Conservation (phyloP, 2,888 invertebrate species). For the Drosophila lacicola region DNA sequence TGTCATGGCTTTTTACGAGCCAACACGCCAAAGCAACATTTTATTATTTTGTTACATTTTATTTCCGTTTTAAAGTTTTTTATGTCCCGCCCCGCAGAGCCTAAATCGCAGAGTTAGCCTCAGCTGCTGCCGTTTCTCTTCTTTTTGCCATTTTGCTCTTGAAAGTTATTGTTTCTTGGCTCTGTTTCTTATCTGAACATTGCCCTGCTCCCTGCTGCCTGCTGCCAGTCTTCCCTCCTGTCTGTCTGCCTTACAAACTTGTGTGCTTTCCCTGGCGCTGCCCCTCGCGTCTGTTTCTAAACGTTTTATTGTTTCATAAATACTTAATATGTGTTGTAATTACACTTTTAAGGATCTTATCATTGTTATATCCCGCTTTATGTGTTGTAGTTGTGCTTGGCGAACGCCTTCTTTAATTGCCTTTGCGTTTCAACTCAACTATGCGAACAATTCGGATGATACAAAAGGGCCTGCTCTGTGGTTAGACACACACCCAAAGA, state of each 20-base stretch:
- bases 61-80: conserved; percentile 71
- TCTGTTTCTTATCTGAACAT: conserved; percentile 8
- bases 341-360: conserved; percentile 69
- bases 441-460: conserved; percentile 30
- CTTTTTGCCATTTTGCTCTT: conserved; percentile 10
- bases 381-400: conserved; percentile 5
- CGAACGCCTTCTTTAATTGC: conserved; percentile 30
- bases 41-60: conserved; percentile 78
- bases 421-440: conserved; percentile 36
- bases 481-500: conserved; percentile 41
- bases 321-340: conserved; percentile 78
- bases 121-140: conserved; percentile 1
- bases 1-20: conserved; percentile 57
- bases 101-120: conserved; percentile 30
- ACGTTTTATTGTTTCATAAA: conserved; percentile 79
- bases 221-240: neutral
- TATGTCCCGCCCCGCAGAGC: conserved; percentile 32
- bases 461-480: conserved; percentile 41
- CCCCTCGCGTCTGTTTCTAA: conserved; percentile 34
- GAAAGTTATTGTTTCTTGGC: conserved; percentile 58
- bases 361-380: conserved; percentile 24
- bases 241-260: neutral
- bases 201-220: neutral
- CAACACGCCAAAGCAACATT: conserved; percentile 51
- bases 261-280: neutral